Percentiles rank a stretch among this genome's conserved stretches.
phyloP scores from a whole-genome alignment of 2,888 invertebrate genomes.

The Tanaodytes sp. region DNA sequence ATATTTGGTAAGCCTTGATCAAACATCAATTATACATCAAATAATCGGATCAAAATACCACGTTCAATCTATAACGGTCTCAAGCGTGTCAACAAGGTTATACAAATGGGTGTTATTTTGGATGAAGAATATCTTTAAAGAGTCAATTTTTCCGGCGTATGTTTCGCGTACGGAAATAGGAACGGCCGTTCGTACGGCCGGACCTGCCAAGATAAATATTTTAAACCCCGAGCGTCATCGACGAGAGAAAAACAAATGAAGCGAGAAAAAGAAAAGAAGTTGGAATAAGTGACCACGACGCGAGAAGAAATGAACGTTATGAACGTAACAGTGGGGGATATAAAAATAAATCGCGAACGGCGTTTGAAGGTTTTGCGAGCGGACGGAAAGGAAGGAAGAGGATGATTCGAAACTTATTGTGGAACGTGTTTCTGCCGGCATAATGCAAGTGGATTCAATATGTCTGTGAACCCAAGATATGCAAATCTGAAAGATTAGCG shows the following conservation, averaged over 20 bases:
- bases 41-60: slow-evolving; percentile 1
- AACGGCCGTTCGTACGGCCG: slow-evolving; percentile 14
- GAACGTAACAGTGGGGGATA: no score
- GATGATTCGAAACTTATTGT: slow-evolving; percentile 18
- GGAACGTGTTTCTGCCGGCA: slow-evolving; percentile 17
- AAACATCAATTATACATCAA: slow-evolving; percentile 5
- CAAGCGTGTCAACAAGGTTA: slow-evolving; percentile 26
- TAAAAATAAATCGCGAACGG: background rate
- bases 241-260: no score
- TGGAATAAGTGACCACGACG: background rate
- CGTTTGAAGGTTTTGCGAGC: background rate
- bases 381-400: slow-evolving; percentile 18
- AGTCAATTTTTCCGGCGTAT: slow-evolving; percentile 19
- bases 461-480: slow-evolving; percentile 52
- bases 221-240: slow-evolving; percentile 1
- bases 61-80: slow-evolving; percentile 15
- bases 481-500: slow-evolving; percentile 51
- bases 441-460: slow-evolving; percentile 38
- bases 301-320: background rate
- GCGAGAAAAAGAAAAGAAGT: background rate
- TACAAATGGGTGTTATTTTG: slow-evolving; percentile 27
- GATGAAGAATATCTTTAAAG: slow-evolving; percentile 16
- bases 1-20: no score
- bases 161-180: slow-evolving; percentile 22
- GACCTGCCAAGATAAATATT: slow-evolving; percentile 48